A percentile compares a stretch with the other conserved stretches of the same genome.
These are phyloP conservation scores for Rhodophaea formosa DNA, from an alignment of 2,888 invertebrate genomes.

Conservation along the genomic window DNA sequence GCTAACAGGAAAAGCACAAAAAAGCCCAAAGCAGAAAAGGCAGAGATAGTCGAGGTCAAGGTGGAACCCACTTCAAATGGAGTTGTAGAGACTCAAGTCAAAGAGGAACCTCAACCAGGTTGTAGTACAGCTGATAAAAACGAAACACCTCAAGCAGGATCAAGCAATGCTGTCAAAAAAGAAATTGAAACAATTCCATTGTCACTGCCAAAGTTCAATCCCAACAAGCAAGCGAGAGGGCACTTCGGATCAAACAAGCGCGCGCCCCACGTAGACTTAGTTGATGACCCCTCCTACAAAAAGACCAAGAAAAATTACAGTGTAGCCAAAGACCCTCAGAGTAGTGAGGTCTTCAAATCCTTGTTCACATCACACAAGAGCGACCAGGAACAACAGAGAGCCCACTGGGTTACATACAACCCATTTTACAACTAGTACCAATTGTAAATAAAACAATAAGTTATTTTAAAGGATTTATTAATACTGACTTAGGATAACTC, in stretches of 20 bases:
- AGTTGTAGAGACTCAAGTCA: constrained; percentile 33
- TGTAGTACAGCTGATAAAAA: constrained; percentile 57
- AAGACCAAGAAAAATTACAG: constrained; percentile 90
- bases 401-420: constrained; percentile 99
- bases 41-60: constrained; percentile 44
- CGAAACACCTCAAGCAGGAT: constrained; percentile 48
- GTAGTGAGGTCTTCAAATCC: constrained; percentile 95
- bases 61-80: constrained; percentile 37
- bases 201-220: constrained; percentile 68
- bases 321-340: constrained; percentile 94
- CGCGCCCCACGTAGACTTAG: constrained; percentile 57
- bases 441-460: constrained; percentile 8
- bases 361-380: constrained; percentile 94
- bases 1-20: constrained; percentile 86
- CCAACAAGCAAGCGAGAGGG: constrained; percentile 64
- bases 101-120: constrained; percentile 56
- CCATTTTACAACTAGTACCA: constrained; percentile 90
- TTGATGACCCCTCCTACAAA: constrained; percentile 85
- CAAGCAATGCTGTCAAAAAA: constrained; percentile 56
- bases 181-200: constrained; percentile 73
- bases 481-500: constrained; percentile 7
- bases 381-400: constrained; percentile 92
- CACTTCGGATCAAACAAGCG: constrained; percentile 72
- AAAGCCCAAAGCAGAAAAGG: constrained; percentile 69
- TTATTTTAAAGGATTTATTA: constrained; percentile 7